Evolutionary conservation across 2,888 invertebrate genomes (phyloP).

Genomic region (Apamea epomidion): DNA sequence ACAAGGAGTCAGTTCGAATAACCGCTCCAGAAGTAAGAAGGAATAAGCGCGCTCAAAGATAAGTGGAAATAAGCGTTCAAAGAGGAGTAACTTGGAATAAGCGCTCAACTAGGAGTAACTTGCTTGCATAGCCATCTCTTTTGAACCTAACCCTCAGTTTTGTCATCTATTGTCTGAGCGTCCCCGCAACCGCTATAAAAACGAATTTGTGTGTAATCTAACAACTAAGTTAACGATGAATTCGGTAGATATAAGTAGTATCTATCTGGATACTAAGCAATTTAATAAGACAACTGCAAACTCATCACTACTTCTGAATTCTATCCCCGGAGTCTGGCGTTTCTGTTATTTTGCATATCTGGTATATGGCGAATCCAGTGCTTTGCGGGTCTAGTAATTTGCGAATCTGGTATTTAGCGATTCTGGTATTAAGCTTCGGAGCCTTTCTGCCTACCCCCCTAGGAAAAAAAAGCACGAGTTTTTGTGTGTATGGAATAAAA

Average conservation of each 20-base stretch:
- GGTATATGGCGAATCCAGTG: no score
- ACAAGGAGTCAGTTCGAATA: no score
- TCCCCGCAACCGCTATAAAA: not conserved
- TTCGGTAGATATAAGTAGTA: not conserved
- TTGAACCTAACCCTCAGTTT: not conserved
- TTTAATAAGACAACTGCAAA: not conserved
- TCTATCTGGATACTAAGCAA: not conserved
- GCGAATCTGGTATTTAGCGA: no score
- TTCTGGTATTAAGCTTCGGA: no score
- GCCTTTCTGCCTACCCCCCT: no score
- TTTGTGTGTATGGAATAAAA: not conserved
- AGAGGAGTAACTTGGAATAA: not conserved
- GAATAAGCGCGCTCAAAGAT: not conserved
- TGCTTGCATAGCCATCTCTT: no score
- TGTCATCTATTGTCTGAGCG: not conserved
- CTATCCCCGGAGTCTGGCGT: not conserved
- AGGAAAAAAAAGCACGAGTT: not conserved
- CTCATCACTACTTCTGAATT: not conserved
- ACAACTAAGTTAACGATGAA: not conserved
- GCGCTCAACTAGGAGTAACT: not conserved
- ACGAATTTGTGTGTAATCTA: not conserved
- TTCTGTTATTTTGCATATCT: no score
- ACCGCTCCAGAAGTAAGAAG: no score
- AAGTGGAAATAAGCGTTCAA: no score
- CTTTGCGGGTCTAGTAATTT: no score